Base-by-base conservation (phyloP, 2,113 vertebrate species). In the Marmota flaviventris region DNA sequence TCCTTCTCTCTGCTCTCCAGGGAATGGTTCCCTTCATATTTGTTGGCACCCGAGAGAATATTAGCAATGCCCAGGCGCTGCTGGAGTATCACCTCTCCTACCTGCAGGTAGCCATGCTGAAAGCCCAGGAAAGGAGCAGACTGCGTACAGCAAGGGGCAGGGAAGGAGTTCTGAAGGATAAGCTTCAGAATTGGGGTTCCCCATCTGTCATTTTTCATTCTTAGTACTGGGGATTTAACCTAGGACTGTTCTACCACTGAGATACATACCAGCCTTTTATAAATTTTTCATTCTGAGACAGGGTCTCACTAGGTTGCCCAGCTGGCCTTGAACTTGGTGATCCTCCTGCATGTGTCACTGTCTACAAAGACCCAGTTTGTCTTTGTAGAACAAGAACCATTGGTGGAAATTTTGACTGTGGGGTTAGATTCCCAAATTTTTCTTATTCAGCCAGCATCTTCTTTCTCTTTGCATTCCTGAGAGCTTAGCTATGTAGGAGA, bases 1-100 rank as follows among this genome's bases (percentile, higher is more conserved):
- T 29, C 48, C 34, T 82, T 61, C 12, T 16, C 4, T 92, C 42
- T 94, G 11, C 32, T 89, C 17, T 77, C 70, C 95, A 99, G 99
- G 99, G 99, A 22, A 99, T 99, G 99, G 99, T 99, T 93, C 99
- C 99, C 3, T 99, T 99, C 84, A 99, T 99, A 73, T 99, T 99
- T 83, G 99, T 99, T 83, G 99, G 99, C 45, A 99, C 99, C 4
- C 99, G 99, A 97, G 99, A 99, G 98, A 99, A 99, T 97, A 99
- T 99, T 97, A 99, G 99, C 97, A 99, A 99, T 7, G 99, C 99
- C 8, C 99, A 99, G 98, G 99, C 99, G 5, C 99, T 99, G 51
- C 90, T 99, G 98, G 99, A 99, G 63, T 99, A 99, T 98, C 99
- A 99, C 4, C 99, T 99, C 76, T 99, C 99, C 61, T 99, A 99